Conservation (phyloP, 2,113 vertebrate species). For the Chrysemys picta region DNA sequence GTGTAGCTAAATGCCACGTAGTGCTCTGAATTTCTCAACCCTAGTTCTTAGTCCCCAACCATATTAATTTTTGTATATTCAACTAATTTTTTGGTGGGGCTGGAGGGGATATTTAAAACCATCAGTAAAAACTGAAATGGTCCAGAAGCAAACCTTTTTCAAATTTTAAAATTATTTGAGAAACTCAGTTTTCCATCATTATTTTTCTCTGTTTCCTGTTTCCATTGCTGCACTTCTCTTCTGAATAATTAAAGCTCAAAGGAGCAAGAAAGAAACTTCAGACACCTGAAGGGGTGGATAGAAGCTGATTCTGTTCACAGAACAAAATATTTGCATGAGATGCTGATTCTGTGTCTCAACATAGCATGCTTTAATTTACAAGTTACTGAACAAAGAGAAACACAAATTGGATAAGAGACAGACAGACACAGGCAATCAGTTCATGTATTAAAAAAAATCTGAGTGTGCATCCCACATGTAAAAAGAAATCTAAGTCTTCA, state of each 20-base stretch:
- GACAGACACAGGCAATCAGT: background rate
- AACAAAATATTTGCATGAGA: background rate
- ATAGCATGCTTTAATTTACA: background rate
- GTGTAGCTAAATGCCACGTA: background rate
- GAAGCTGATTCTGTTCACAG: background rate
- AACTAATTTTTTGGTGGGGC: background rate
- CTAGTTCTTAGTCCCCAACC: background rate
- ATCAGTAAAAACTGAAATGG: background rate
- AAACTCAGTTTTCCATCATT: background rate
- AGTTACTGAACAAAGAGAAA: background rate
- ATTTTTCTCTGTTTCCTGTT: background rate
- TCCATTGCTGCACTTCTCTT: background rate
- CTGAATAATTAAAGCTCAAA: background rate
- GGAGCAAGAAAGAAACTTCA: background rate
- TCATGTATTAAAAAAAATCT: background rate
- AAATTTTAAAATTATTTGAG: background rate
- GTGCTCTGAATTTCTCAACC: background rate
- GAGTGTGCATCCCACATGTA: background rate
- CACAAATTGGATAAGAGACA: background rate
- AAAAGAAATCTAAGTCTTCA: background rate
- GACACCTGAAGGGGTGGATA: background rate
- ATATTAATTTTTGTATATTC: background rate
- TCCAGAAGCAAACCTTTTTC: background rate
- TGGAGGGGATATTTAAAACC: background rate
- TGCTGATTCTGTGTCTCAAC: background rate